phyloP scores from a whole-genome alignment of 2,113 vertebrate genomes.

The Coryphaenoides rupestris region DNA sequence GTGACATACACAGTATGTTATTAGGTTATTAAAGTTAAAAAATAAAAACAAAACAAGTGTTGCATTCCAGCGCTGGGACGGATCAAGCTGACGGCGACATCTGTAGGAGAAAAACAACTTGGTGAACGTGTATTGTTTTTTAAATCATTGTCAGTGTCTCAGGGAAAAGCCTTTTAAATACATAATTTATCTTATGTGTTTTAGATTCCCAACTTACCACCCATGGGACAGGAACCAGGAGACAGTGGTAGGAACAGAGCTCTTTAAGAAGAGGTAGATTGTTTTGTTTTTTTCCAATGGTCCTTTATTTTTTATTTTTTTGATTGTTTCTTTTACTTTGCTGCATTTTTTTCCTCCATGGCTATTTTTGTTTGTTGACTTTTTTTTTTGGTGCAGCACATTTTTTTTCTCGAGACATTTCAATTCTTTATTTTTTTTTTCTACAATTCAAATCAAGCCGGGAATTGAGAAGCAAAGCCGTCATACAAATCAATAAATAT shows the following conservation, averaged over 20 bases:
- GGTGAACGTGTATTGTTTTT: not conserved
- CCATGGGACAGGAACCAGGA: not conserved
- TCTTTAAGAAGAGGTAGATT: conserved; percentile 82
- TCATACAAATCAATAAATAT: conserved; percentile 99
- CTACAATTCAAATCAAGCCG: conserved; percentile 89
- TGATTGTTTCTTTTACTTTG: conserved; percentile 47
- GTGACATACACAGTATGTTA: conserved; percentile 25
- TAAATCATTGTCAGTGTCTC: not conserved
- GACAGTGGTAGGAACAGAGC: conserved; percentile 66
- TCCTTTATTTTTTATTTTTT: conserved; percentile 73
- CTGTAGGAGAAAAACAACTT: not conserved
- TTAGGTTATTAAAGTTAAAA: too few relatives aligned
- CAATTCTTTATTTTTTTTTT: conserved; percentile 96
- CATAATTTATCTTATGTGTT: too few relatives aligned
- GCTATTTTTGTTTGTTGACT: conserved; percentile 41
- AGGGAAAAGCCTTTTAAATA: too few relatives aligned
- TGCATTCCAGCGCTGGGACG: not conserved
- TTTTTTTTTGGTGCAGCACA: conserved; percentile 43
- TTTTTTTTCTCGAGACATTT: conserved; percentile 87
- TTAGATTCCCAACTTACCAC: conserved; percentile 35
- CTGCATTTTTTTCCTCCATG: conserved; percentile 34
- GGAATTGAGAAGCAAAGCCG: conserved; percentile 88
- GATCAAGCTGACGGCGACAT: not conserved
- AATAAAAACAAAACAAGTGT: not conserved
- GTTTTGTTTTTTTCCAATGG: conserved; percentile 76